These are phyloP conservation scores for Chionis minor DNA, from an alignment of 2,113 vertebrate species.

Conservation along the genomic window DNA sequence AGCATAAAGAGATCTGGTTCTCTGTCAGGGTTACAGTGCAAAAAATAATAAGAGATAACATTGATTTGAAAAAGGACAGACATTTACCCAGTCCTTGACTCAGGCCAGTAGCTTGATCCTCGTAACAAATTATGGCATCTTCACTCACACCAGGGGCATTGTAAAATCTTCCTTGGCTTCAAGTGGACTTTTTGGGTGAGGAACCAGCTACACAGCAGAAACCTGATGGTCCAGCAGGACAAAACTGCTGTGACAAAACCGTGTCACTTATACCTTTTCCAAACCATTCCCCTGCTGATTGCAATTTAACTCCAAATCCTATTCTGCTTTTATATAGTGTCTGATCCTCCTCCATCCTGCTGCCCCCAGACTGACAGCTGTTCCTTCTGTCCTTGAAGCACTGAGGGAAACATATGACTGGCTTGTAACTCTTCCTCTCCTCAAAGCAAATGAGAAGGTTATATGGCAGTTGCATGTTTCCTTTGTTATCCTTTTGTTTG, in stretches of 20 bases:
- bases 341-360: conserved; percentile 18
- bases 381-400: conserved; percentile 38
- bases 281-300: not conserved
- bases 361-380: conserved; percentile 38
- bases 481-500: conserved; percentile 39
- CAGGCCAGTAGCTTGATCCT: not conserved
- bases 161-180: not conserved
- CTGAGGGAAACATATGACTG: not conserved
- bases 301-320: not conserved
- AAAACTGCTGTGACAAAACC: not conserved
- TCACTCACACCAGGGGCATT: not conserved
- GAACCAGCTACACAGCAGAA: not conserved
- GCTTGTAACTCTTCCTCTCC: not conserved
- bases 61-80: not conserved
- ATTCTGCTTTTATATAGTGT: not conserved
- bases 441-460: not conserved
- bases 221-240: not conserved
- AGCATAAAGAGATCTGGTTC: not conserved
- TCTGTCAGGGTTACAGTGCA: not conserved
- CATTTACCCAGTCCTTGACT: not conserved
- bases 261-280: not conserved
- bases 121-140: not conserved
- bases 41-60: not conserved
- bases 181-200: not conserved
- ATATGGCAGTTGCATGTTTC: conserved; percentile 4